Evolutionary conservation across 2,113 vertebrate genomes (phyloP), one percentile per base, ranked within the genome.

Genomic region (Numenius arquata): DNA sequence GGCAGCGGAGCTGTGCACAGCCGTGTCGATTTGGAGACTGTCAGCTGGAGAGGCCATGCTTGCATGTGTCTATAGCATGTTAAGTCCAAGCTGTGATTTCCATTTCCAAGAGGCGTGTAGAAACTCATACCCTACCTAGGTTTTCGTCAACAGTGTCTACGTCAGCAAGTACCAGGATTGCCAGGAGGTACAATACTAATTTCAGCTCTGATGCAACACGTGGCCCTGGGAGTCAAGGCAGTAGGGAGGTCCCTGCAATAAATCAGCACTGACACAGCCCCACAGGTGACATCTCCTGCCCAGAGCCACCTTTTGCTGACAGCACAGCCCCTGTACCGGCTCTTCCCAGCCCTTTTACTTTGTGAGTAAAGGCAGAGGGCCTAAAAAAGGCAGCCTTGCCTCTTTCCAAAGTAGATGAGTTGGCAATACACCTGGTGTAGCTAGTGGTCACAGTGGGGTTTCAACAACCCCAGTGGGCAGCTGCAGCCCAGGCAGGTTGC

Each of bases 341-440:
- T 71, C 67, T 65, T 56, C 63, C 29, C 63, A 61, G 78, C 27
- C 62, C 38, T 79, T 48, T 26, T 45, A 9, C 6, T 48, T n/a
- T 3, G 1, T 8, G 14, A 59, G 32, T 26, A 48, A 72, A 91
- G n/a, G 13, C 62, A 63, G 40, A 68, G 48, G 38, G 19, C 55
- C 48, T 65, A 22, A 61, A 43, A 92, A 66, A 71, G 30, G 34
- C 63, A 48, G 4, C 34, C 74, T 58, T 16, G 48, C 26, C 34
- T 92, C 83, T 53, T 71, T 38, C 20, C 45, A 40, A 53, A 45
- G 38, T 4, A 2, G 6, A 30, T 47, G 43, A 47, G 29, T 15
- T 82, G 41, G 41, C 66, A 19, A 12, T 15, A 16, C 0, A 1
- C 29, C 45, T 0, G 0, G 9, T 20, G 22, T 17, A 12, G 25